A percentile compares a stretch with the other conserved stretches of the same genome.
Conservation (phyloP, 2,888 invertebrate species). For the Plutella xylostella region DNA sequence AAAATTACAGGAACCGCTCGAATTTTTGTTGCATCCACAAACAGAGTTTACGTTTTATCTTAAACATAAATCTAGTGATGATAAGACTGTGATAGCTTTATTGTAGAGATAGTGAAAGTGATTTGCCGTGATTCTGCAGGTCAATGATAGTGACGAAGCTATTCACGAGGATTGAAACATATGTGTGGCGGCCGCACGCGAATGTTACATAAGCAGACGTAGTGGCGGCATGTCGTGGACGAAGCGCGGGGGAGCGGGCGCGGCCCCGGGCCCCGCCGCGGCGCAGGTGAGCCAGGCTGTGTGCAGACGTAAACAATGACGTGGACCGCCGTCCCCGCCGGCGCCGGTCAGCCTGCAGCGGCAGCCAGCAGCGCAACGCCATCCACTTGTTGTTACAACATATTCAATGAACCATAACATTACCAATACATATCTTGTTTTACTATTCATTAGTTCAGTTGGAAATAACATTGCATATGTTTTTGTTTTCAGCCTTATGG, state of each 20-base stretch:
- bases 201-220: slow-evolving; percentile 62
- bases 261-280: slow-evolving; percentile 29
- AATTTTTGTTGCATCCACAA: slow-evolving; percentile 6
- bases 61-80: no score
- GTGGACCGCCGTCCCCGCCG: slow-evolving; percentile 32
- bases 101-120: slow-evolving; percentile 51
- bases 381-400: background rate
- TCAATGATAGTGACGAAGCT: slow-evolving; percentile 53
- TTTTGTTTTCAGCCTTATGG: slow-evolving; percentile 42
- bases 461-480: background rate
- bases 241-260: slow-evolving; percentile 36
- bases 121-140: slow-evolving; percentile 29
- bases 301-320: slow-evolving; percentile 57
- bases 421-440: no score
- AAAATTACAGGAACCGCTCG: slow-evolving; percentile 18
- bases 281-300: slow-evolving; percentile 51
- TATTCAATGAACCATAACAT: background rate
- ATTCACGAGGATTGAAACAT: slow-evolving; percentile 40
- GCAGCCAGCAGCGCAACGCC: background rate
- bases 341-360: background rate
- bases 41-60: no score
- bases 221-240: slow-evolving; percentile 62
- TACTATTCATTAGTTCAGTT: background rate
- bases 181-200: slow-evolving; percentile 33
- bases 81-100: no score